Conservation (phyloP, 2,113 vertebrate species). For the Oophaga pumilio region DNA sequence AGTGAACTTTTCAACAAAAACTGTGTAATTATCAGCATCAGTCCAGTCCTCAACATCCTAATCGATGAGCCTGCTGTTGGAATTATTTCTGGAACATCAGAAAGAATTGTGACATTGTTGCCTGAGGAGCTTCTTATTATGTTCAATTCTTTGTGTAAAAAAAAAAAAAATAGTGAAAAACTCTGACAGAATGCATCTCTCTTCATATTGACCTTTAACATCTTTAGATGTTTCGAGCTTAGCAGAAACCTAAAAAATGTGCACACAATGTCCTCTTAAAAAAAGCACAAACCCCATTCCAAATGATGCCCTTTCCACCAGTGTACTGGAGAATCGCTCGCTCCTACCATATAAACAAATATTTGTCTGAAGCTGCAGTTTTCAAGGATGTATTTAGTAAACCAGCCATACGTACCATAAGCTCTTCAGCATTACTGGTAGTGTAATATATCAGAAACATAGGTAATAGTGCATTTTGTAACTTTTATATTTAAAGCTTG, state of each 20-base stretch:
- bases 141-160: not conserved
- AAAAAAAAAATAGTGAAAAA: not conserved
- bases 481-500: too few species aligned
- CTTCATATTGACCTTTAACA: not conserved
- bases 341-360: not conserved
- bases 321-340: too few species aligned
- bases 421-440: too few species aligned
- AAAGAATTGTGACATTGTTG: not conserved
- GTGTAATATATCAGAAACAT: too few species aligned
- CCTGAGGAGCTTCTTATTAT: not conserved
- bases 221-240: not conserved
- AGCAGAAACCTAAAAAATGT: not conserved
- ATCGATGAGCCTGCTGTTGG: not conserved
- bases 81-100: conserved; percentile 8
- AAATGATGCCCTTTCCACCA: too few species aligned
- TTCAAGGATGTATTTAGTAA: too few species aligned
- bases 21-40: not conserved
- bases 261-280: not conserved
- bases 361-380: too few species aligned
- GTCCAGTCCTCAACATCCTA: not conserved
- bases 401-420: too few species aligned
- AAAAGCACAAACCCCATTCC: not conserved
- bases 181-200: not conserved
- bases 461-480: too few species aligned
- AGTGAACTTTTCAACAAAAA: not conserved